Percentiles rank a stretch among this genome's conserved stretches.
These are phyloP conservation scores for Ectropis grisescens DNA, from an alignment of 1,140 invertebrate species.

Conservation along the genomic window DNA sequence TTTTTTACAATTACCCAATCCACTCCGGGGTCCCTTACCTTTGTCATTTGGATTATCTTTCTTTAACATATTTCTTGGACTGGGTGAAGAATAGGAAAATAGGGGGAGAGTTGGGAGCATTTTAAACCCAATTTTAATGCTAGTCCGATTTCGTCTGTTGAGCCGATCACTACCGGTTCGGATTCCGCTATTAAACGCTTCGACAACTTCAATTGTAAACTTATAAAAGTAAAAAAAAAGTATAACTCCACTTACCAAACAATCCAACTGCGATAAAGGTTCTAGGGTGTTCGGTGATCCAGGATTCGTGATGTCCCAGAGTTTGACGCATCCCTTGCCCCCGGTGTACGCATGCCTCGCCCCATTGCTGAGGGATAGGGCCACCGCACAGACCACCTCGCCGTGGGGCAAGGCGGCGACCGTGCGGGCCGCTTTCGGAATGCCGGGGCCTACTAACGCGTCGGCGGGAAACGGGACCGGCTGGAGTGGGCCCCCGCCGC, in stretches of 20 bases:
- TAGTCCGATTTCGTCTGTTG: too few relatives aligned
- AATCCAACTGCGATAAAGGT: conserved; percentile 93
- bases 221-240: too few relatives aligned
- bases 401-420: conserved; percentile 95
- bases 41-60: too few relatives aligned
- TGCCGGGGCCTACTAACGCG: conserved; percentile 91
- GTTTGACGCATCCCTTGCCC: conserved; percentile 98
- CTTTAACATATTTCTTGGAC: too few relatives aligned
- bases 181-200: too few relatives aligned
- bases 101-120: too few relatives aligned
- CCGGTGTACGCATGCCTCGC: conserved; percentile 97
- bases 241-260: conserved; percentile 78
- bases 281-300: conserved; percentile 75
- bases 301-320: conserved; percentile 92
- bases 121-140: too few relatives aligned
- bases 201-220: too few relatives aligned
- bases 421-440: conserved; percentile 91
- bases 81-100: too few relatives aligned
- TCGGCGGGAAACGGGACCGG: conserved; percentile 97
- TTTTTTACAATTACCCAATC: too few relatives aligned
- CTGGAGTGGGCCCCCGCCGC: conserved; percentile 85
- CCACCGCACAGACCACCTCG: conserved; percentile 93
- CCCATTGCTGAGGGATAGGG: conserved; percentile 83
- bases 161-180: too few relatives aligned
- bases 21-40: too few relatives aligned